phyloP scores from a whole-genome alignment of 2,888 invertebrate genomes.

The Oxytorus armatus region DNA sequence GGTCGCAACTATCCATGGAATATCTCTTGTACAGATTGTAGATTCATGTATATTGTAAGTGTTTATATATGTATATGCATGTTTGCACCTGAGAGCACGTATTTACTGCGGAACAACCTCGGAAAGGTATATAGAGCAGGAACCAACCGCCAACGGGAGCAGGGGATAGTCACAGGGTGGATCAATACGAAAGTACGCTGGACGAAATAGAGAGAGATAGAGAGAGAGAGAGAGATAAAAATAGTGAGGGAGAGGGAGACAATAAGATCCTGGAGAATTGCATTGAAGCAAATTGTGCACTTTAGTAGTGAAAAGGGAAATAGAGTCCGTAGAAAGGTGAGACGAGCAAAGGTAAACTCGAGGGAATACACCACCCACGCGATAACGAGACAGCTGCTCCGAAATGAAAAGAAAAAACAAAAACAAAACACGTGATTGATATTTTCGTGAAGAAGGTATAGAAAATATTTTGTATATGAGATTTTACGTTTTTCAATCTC shows the following conservation, averaged over 20 bases:
- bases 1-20: background rate
- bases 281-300: conserved; percentile 21
- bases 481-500: no score
- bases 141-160: conserved; percentile 73
- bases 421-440: no score
- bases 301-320: conserved; percentile 24
- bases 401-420: no score
- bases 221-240: conserved; percentile 33
- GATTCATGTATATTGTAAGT: no score
- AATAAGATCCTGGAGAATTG: conserved; percentile 49
- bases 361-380: conserved; percentile 49
- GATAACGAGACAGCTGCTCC: no score
- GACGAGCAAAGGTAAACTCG: background rate
- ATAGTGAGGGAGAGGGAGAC: conserved; percentile 42
- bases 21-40: no score
- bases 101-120: conserved; percentile 45
- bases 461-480: no score
- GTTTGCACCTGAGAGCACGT: conserved; percentile 18
- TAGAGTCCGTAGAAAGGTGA: background rate
- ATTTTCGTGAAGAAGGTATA: no score
- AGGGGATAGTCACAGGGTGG: conserved; percentile 73
- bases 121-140: conserved; percentile 70
- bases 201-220: no score
- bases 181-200: conserved; percentile 78
- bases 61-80: no score